These are phyloP conservation scores for Sciurus niger DNA, from an alignment of 2,113 vertebrate species.

Conservation along the genomic window DNA sequence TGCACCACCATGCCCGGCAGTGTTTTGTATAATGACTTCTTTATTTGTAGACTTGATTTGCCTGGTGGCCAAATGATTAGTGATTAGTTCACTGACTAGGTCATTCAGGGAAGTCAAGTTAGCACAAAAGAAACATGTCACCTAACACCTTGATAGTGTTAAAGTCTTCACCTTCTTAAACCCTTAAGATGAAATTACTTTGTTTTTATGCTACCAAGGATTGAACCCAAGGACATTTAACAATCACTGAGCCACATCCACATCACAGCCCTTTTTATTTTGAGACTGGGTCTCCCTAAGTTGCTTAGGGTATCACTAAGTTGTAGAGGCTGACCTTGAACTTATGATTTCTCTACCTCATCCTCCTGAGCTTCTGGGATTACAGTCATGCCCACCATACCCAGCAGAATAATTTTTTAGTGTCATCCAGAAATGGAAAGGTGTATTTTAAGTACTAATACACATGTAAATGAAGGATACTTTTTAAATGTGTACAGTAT, in stretches of 20 bases:
- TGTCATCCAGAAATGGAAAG: constrained; percentile 58
- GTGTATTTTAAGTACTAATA: constrained; percentile 33
- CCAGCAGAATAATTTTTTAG: constrained; percentile 46
- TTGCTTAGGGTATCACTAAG: no score
- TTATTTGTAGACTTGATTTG: constrained; percentile 17
- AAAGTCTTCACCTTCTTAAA: neutral
- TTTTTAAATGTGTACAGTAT: constrained; percentile 18
- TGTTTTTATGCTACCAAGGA: constrained; percentile 52
- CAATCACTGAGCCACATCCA: no score
- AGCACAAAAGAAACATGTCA: constrained; percentile 4
- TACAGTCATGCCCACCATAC: no score
- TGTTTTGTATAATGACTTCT: neutral
- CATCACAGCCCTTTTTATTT: no score
- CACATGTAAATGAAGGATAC: constrained; percentile 36
- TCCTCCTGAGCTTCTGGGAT: no score
- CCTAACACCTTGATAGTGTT: neutral
- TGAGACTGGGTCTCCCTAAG: no score
- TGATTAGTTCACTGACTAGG: neutral
- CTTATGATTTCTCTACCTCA: no score
- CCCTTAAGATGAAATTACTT: neutral
- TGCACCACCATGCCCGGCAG: no score
- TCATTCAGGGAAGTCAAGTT: neutral
- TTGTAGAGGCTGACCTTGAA: no score
- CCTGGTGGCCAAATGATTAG: neutral
- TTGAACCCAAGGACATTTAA: no score